Conservation (phyloP, 2,888 invertebrate species). For the Amphipyra berbera region DNA sequence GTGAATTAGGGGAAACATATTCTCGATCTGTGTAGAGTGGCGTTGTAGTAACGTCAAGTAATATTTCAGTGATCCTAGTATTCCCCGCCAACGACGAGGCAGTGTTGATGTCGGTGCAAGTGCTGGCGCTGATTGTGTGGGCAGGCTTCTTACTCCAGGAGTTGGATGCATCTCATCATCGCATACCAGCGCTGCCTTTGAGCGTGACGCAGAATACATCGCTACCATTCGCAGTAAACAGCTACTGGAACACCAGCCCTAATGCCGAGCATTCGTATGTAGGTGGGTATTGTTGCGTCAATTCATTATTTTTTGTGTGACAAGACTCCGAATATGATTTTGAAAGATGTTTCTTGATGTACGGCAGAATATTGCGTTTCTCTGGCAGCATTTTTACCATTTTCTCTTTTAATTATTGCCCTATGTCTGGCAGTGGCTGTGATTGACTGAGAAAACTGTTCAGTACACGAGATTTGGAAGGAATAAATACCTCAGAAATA, state of each 20-base stretch:
- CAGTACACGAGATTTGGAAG: too few species aligned
- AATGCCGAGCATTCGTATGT: slow-evolving; percentile 81
- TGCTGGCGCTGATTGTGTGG: slow-evolving; percentile 78
- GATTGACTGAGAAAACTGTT: too few species aligned
- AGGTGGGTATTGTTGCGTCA: slow-evolving; percentile 66
- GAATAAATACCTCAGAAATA: too few species aligned
- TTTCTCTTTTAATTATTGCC: too few species aligned
- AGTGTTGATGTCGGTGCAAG: slow-evolving; percentile 78
- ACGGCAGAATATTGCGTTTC: too few species aligned
- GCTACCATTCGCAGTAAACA: slow-evolving; percentile 76
- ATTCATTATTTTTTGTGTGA: too few species aligned
- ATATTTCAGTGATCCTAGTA: slow-evolving; percentile 78
- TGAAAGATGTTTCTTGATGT: too few species aligned
- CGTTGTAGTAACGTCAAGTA: neutral
- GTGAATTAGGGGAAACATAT: too few species aligned
- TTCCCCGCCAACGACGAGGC: slow-evolving; percentile 82
- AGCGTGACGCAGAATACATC: slow-evolving; percentile 71
- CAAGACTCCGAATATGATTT: too few species aligned
- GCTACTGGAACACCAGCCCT: slow-evolving; percentile 82
- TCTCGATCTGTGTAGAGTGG: too few species aligned
- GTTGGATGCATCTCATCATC: slow-evolving; percentile 70
- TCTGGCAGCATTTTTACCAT: too few species aligned
- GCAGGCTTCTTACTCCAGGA: slow-evolving; percentile 83
- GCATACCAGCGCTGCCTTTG: slow-evolving; percentile 79
- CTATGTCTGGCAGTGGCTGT: too few species aligned